Conservation (phyloP, 2,797 vertebrate genomes). For the Hyperoplus lanceolatus region DNA sequence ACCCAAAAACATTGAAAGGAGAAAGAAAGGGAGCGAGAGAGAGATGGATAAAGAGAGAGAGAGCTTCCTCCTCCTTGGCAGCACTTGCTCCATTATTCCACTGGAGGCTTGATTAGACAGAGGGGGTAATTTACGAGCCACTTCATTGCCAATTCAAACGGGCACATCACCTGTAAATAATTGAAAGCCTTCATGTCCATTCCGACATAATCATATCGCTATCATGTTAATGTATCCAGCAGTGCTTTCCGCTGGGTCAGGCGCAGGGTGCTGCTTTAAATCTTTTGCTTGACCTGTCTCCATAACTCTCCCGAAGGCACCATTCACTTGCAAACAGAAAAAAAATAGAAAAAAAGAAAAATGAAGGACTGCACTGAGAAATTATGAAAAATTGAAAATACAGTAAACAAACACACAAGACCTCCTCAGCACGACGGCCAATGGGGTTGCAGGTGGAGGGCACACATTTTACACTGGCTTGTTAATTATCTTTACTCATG, state of each 20-base stretch:
- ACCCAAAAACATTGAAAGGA: slow-evolving; percentile 59
- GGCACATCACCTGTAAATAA: slow-evolving; percentile 89
- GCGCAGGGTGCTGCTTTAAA: slow-evolving; percentile 70
- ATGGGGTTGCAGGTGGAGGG: slow-evolving; percentile 42
- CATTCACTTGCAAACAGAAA: slow-evolving; percentile 56
- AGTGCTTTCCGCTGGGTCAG: slow-evolving; percentile 73
- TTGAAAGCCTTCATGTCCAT: slow-evolving; percentile 86
- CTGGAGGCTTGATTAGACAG: slow-evolving; percentile 84
- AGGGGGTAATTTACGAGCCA: slow-evolving; percentile 83
- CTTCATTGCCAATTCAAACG: slow-evolving; percentile 84
- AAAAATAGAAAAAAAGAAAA: slow-evolving; percentile 47
- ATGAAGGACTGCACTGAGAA: slow-evolving; percentile 58
- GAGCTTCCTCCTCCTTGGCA: slow-evolving; percentile 54
- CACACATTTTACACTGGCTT: slow-evolving; percentile 29
- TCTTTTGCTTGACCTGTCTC: slow-evolving; percentile 63
- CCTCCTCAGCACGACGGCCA: slow-evolving; percentile 20
- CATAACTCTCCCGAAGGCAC: slow-evolving; percentile 63
- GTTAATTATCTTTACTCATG: slow-evolving; percentile 69
- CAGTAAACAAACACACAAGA: slow-evolving; percentile 56
- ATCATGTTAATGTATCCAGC: slow-evolving; percentile 81
- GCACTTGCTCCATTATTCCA: slow-evolving; percentile 81
- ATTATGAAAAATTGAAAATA: slow-evolving; percentile 63
- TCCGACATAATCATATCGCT: slow-evolving; percentile 84
- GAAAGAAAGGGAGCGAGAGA: slow-evolving; percentile 20
- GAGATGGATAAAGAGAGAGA: slow-evolving; percentile 15